Base-by-base conservation (phyloP, 2,888 invertebrate species). In the Macrosiphum euphorbiae region DNA sequence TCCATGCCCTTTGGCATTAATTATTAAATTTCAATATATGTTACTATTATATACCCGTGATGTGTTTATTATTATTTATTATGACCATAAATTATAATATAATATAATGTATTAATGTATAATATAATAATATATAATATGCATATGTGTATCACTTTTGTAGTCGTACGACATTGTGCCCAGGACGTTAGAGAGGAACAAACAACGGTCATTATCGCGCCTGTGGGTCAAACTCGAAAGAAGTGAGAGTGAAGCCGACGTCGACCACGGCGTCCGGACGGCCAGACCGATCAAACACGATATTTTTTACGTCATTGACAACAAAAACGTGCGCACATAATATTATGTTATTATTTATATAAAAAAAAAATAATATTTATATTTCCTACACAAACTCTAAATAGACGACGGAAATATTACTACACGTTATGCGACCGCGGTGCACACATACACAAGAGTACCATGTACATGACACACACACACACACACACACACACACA, bases 1-100 rank as follows among this genome's bases (percentile, higher is more conserved):
- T 92, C 94, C 94, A 50, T 88, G 16, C 87, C 92, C 61, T 92
- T 87, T n/a, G 86, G 50, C 92, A 87, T 55, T 16, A 90, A 90
- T 50, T 50, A 28, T 78, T 10, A 3, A 10, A 67, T 90, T 67
- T 61, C 47, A 50, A 44, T 13, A 88, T 28, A 58, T 58, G n/a
- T 89, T 89, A 16, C 44, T 26, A 58, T 78, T 78, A 35, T 78
- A 35, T 20, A 78, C 3, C 78, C 20, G 35, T 20, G 35, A 78
- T 20, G 7, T 8, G 2, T 35, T 20, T 78, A 35, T 78, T 24
- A 78, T 78, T 78, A 78, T 78, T 78, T 35, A 78, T 78, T 78
- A 35, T 35, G 35, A 35, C 35, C 35, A 78, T n/a, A 13, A 67
- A 55, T 20, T 55, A 55, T 78, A 78, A 78, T 35, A 35, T 67